Conservation (phyloP, 2,113 vertebrate species). For the Xiphophorus couchianus region DNA sequence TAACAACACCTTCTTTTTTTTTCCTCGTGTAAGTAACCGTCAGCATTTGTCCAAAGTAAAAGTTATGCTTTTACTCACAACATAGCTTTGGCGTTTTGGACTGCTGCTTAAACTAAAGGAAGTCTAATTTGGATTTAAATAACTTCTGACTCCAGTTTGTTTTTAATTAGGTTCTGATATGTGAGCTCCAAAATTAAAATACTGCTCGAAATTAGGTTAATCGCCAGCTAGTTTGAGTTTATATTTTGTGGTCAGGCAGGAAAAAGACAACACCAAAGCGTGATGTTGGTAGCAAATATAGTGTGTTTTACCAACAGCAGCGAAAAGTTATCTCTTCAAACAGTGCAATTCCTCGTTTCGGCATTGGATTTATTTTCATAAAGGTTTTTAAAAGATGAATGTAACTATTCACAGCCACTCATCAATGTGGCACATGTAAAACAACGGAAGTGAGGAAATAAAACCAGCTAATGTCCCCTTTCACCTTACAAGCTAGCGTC, state of each 20-base stretch:
- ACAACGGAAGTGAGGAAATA: not conserved
- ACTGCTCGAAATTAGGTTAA: not conserved
- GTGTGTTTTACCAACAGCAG: not conserved
- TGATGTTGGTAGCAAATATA: not conserved
- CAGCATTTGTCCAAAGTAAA: too few relatives aligned
- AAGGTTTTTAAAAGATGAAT: not conserved
- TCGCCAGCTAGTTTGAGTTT: not conserved
- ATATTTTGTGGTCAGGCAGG: not conserved
- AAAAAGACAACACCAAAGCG: not conserved
- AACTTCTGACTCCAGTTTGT: not conserved
- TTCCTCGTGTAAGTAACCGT: too few relatives aligned
- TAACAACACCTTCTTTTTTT: too few relatives aligned
- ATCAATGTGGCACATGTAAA: not conserved
- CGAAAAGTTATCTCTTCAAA: not conserved
- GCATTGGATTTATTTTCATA: not conserved
- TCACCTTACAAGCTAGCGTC: not conserved
- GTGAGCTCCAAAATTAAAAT: not conserved
- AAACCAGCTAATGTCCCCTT: not conserved
- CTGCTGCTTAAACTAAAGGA: too few relatives aligned
- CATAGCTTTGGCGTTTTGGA: too few relatives aligned
- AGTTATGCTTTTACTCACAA: too few relatives aligned
- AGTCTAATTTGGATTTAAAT: not conserved
- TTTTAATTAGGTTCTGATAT: not conserved
- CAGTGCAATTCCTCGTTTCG: not conserved
- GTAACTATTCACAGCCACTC: not conserved